A percentile compares a stretch with the other conserved stretches of the same genome.
phyloP scores from a whole-genome alignment of 2,797 vertebrate species.

The Eleutherodactylus coqui region DNA sequence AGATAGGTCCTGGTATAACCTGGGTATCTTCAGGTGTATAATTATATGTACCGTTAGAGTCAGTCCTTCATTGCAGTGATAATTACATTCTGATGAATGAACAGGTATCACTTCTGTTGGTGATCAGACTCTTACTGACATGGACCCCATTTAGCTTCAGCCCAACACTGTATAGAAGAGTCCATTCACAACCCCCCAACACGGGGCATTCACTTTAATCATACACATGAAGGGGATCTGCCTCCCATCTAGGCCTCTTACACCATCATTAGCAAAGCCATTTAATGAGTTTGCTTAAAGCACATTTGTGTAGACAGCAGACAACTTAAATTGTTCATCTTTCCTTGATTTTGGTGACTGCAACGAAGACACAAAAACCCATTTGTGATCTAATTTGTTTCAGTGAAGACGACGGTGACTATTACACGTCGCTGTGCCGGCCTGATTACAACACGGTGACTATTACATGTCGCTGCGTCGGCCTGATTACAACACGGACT shows the following conservation, averaged over 20 bases:
- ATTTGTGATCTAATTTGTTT: constrained; percentile 31
- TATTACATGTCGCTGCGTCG: constrained; percentile 17
- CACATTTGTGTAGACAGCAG: constrained; percentile 39
- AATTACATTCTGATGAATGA: too few relatives aligned
- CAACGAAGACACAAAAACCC: constrained; percentile 29
- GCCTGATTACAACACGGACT: constrained; percentile 38
- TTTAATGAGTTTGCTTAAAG: constrained; percentile 62
- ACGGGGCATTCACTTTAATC: constrained; percentile 61
- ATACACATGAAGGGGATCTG: constrained; percentile 73
- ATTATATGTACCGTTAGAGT: not conserved
- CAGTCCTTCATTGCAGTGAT: too few relatives aligned
- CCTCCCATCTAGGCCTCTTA: constrained; percentile 65
- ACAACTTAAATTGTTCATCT: constrained; percentile 37
- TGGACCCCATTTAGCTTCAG: constrained; percentile 59
- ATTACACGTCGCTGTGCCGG: constrained; percentile 13
- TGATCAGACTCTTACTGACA: not conserved
- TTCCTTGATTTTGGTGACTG: constrained; percentile 45
- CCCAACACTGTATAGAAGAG: constrained; percentile 82
- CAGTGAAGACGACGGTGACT: constrained; percentile 26
- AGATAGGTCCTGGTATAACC: too few relatives aligned
- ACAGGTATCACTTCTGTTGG: not conserved
- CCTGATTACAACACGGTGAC: constrained; percentile 41
- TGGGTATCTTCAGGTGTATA: too few relatives aligned
- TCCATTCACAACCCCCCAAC: constrained; percentile 76
- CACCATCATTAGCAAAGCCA: constrained; percentile 33